Evolutionary conservation across 2,113 vertebrate genomes (phyloP).

Genomic region (Ammodytes dubius): DNA sequence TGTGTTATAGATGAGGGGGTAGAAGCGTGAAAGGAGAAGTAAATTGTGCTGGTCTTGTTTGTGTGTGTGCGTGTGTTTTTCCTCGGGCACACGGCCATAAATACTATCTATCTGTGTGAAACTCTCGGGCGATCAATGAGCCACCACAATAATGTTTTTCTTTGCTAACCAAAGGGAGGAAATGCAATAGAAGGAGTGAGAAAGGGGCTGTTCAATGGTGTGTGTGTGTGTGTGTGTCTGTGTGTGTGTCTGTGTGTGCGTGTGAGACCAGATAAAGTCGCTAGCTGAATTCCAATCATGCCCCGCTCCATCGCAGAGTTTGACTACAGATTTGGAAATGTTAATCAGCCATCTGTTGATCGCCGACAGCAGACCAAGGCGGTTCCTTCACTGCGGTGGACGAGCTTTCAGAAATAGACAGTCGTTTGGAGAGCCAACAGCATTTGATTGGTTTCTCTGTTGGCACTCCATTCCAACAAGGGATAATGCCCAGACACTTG

Average conservation of each 20-base stretch:
- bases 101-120: slow-evolving; percentile 60
- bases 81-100: slow-evolving; percentile 52
- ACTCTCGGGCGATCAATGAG: slow-evolving; percentile 55
- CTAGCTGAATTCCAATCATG: slow-evolving; percentile 68
- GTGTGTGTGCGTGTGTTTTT: slow-evolving; percentile 34
- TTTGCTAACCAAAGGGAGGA: slow-evolving; percentile 50
- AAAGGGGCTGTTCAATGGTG: slow-evolving; percentile 1
- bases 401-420: slow-evolving; percentile 34
- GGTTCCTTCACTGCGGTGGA: slow-evolving; percentile 32
- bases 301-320: slow-evolving; percentile 64
- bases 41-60: slow-evolving; percentile 47
- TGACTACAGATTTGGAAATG: slow-evolving; percentile 74
- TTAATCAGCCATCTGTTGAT: slow-evolving; percentile 77
- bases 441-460: slow-evolving; percentile 40
- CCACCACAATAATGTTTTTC: slow-evolving; percentile 59
- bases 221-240: not conserved
- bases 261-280: slow-evolving; percentile 60
- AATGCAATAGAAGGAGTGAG: slow-evolving; percentile 5
- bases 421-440: slow-evolving; percentile 24
- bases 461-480: not conserved
- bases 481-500: not conserved
- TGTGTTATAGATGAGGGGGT: slow-evolving; percentile 46
- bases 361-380: slow-evolving; percentile 46
- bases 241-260: too few relatives aligned
- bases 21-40: slow-evolving; percentile 53